phyloP scores from a whole-genome alignment of 2,797 vertebrate genomes.

The Neomorphus geoffroyi region DNA sequence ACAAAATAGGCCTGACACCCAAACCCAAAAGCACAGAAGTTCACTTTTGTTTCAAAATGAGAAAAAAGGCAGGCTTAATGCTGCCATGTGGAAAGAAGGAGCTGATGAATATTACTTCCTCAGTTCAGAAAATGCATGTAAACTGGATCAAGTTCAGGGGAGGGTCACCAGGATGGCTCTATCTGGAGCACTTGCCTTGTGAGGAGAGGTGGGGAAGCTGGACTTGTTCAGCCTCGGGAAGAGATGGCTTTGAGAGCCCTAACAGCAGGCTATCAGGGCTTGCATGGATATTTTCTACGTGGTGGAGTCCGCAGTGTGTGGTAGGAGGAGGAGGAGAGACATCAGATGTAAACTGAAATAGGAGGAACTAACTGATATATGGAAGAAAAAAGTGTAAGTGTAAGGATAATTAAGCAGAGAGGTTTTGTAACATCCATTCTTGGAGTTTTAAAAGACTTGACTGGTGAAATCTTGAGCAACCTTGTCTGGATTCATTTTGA shows the following conservation, averaged over 20 bases:
- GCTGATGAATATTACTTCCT: neutral
- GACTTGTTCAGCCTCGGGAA: neutral
- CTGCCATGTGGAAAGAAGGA: neutral
- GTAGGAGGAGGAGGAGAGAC: neutral
- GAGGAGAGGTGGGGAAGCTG: neutral
- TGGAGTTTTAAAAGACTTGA: neutral
- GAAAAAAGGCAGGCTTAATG: neutral
- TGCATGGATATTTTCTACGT: neutral
- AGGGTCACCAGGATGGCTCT: neutral
- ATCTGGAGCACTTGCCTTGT: neutral
- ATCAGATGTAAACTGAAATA: neutral
- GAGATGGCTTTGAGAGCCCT: neutral
- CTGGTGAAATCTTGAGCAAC: neutral
- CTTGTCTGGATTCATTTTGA: neutral
- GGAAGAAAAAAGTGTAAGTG: fast-evolving
- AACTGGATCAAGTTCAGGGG: neutral
- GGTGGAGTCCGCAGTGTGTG: neutral
- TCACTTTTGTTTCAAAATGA: neutral
- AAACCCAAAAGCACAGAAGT: neutral
- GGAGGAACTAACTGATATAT: neutral
- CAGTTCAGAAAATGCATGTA: neutral
- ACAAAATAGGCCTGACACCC: neutral
- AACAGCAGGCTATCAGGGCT: neutral
- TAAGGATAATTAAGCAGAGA: neutral
- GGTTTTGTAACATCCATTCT: neutral